A percentile compares a stretch with the other conserved stretches of the same genome.
Evolutionary conservation across 2,797 vertebrate genomes (phyloP).

Genomic region (Emys orbicularis): DNA sequence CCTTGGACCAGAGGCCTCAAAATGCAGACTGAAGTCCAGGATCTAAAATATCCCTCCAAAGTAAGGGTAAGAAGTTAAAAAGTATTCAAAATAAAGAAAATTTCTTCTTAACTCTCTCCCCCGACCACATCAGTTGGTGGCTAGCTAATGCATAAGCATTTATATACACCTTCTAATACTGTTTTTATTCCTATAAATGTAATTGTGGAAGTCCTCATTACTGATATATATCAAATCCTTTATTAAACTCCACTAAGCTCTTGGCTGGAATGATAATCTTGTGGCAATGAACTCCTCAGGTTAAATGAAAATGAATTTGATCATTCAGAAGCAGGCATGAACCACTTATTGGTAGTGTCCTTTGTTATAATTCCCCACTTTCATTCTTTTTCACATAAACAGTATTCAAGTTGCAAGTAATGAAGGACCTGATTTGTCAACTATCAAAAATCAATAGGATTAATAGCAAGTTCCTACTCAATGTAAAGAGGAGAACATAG

Average conservation of each 20-base stretch:
- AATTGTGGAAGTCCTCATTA: conserved; percentile 62
- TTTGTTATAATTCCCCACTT: conserved; percentile 9
- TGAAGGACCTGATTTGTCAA: background rate
- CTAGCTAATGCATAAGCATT: conserved; percentile 13
- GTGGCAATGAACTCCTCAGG: conserved; percentile 51
- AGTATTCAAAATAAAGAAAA: background rate
- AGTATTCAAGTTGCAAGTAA: background rate
- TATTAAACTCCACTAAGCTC: conserved; percentile 56
- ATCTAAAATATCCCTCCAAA: background rate
- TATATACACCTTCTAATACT: conserved; percentile 34
- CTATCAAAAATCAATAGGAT: background rate
- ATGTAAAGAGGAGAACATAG: background rate
- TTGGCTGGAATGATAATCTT: conserved; percentile 21
- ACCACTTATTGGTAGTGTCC: conserved; percentile 13
- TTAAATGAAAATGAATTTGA: conserved; percentile 58
- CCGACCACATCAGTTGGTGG: background rate
- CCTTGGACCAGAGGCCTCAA: background rate
- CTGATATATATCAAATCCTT: conserved; percentile 11
- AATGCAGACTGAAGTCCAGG: background rate
- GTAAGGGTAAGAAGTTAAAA: conserved; percentile 1
- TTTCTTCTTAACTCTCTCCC: background rate
- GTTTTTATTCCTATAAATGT: conserved; percentile 25
- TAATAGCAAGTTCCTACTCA: background rate
- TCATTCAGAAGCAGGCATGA: conserved; percentile 20
- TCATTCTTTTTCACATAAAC: conserved; percentile 22